Base-by-base conservation (phyloP, 2,113 vertebrate genomes). In the Myotis davidii region DNA sequence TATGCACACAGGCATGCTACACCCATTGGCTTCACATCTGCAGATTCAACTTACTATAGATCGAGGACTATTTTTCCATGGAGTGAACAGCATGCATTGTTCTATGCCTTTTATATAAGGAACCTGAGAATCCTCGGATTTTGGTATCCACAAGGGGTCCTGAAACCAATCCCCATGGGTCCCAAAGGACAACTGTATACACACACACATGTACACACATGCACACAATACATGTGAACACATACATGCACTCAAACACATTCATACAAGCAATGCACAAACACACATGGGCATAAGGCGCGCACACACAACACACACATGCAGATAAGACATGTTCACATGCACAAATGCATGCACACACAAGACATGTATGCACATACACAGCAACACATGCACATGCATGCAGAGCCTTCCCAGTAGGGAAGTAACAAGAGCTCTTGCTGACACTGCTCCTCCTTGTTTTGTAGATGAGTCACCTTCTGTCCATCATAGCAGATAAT, bases 171-270 rank as follows among this genome's bases (percentile, higher is more conserved):
- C n/a, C 14, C 64, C 29, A n/a, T 16, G 64, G 29, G 13, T 65
- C 14, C 32, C 32, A 67, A n/a, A 16, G 64, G 65, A 70, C 18
- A 70, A 21, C 67, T 37, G 37, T 13, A 6, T 6, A 3, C 27
- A 13, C 9, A 32, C 8, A 12, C 6, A 20, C 25, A 4, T 4
- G 3, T 3, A 27, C 54, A 8, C 7, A 21, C 3, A 4, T 14
- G 25, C 74, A 37, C 5, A 34, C 21, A 37, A 13, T 64, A 32
- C 27, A 64, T 29, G 27, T 13, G 29, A 64, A 64, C 18, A 25
- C 70, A 2, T 4, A 9, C 14, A 34, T 6, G 10, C 7, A 32
- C 20, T 3, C 1, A 9, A 12, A 16, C 25, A 32, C 17, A 25
- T 12, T 2, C 9, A 25, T 23, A 61, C 32, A 11, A 7, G 21